Evolutionary conservation across 2,888 invertebrate species (phyloP).

Genomic region (Netelia inedita): DNA sequence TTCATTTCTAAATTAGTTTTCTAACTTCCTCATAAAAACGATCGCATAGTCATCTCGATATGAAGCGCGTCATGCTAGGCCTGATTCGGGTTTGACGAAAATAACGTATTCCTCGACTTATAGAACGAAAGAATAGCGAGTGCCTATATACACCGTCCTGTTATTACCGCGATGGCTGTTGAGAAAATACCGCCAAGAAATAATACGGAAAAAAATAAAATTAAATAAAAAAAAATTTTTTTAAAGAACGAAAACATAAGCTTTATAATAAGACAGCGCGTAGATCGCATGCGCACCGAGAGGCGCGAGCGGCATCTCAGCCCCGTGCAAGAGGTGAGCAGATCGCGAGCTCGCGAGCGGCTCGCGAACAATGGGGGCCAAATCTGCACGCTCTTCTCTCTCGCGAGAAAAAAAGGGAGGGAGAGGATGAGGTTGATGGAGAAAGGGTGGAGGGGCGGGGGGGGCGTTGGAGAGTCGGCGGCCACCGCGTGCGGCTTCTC

Average conservation of each 20-base stretch:
- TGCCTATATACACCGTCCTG: conserved; percentile 2
- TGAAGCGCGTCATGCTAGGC: no score
- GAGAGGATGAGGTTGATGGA: conserved; percentile 25
- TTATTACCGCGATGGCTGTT: conserved; percentile 15
- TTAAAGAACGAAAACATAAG: conserved; percentile 52
- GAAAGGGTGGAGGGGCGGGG: conserved; percentile 77
- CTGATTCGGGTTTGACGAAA: background rate
- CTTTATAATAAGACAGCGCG: conserved; percentile 82
- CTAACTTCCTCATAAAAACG: background rate
- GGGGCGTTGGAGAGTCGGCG: conserved; percentile 17
- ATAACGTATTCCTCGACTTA: background rate
- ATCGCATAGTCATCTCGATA: background rate
- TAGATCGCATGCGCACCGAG: conserved; percentile 63
- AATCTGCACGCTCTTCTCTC: conserved; percentile 74
- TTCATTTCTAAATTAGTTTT: background rate
- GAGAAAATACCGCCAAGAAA: background rate
- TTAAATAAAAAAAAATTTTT: conserved; percentile 9
- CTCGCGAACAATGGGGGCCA: conserved; percentile 75
- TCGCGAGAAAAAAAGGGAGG: conserved; percentile 72
- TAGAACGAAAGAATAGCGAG: conserved; percentile 32
- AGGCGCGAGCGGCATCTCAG: conserved; percentile 58
- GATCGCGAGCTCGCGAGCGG: conserved; percentile 63
- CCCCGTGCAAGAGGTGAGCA: conserved; percentile 61
- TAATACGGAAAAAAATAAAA: conserved; percentile 1
- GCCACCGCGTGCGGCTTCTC: conserved; percentile 35